Percentiles rank a stretch among this genome's conserved stretches.
phyloP scores from a whole-genome alignment of 2,797 vertebrate genomes.

The Danio jaintianensis region DNA sequence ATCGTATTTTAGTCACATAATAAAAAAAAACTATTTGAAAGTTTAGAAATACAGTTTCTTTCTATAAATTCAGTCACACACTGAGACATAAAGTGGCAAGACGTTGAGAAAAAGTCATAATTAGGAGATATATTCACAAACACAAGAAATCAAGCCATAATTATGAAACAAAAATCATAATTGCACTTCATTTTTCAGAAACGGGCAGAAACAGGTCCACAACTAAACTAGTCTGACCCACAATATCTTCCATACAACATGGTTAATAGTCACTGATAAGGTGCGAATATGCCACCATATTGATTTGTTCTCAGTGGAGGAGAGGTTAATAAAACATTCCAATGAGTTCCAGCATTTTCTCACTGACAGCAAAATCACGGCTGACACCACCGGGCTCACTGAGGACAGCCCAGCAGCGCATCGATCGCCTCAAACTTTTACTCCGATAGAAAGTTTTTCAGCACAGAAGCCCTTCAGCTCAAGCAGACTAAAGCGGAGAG shows the following conservation, averaged over 20 bases:
- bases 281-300: slow-evolving; percentile 33
- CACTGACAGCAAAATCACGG: slow-evolving; percentile 52
- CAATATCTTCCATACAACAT: not conserved
- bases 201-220: not conserved
- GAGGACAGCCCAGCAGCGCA: slow-evolving; percentile 43
- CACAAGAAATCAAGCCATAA: not conserved
- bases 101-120: not conserved
- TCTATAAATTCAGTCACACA: too few species aligned
- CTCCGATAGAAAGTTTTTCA: slow-evolving; percentile 14
- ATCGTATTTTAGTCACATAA: not conserved
- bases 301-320: slow-evolving; percentile 44
- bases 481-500: slow-evolving; percentile 17
- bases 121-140: not conserved
- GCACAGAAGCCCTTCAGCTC: slow-evolving; percentile 22
- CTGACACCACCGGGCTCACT: slow-evolving; percentile 43
- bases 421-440: slow-evolving; percentile 51
- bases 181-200: not conserved
- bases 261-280: not conserved
- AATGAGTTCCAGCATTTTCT: slow-evolving; percentile 35
- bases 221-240: slow-evolving; percentile 12
- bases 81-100: too few species aligned
- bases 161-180: not conserved
- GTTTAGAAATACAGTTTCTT: too few species aligned
- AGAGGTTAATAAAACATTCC: slow-evolving; percentile 55
- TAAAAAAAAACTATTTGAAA: too few species aligned